Evolutionary conservation across 2,113 vertebrate genomes (phyloP).

Genomic region (Plotosus lineatus): DNA sequence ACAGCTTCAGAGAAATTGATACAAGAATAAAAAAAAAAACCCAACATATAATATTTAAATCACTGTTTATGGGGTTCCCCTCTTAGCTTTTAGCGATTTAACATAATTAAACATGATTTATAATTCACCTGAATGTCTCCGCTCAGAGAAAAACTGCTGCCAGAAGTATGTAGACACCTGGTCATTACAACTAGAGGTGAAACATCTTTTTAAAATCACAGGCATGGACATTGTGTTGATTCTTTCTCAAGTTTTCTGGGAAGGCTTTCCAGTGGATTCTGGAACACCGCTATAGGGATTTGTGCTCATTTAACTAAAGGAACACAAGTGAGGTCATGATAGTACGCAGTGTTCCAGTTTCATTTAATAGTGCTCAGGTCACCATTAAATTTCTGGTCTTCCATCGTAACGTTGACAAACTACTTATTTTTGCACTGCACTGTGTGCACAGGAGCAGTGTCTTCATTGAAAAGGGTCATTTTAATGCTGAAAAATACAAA

Average conservation of each 20-base stretch:
- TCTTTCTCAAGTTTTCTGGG: background rate
- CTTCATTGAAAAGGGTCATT: background rate
- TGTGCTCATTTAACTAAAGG: background rate
- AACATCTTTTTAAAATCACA: background rate
- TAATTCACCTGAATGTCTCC: background rate
- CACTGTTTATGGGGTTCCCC: background rate
- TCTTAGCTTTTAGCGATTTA: background rate
- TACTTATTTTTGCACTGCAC: background rate
- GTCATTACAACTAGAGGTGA: background rate
- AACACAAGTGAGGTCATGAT: background rate
- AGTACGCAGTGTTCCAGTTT: background rate
- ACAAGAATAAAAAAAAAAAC: background rate
- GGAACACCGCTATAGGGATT: background rate
- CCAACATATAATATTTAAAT: too few relatives aligned
- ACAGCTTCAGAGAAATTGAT: background rate
- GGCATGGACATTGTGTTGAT: background rate
- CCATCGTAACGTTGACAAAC: background rate
- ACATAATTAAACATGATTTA: background rate
- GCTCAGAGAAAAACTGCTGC: too few relatives aligned
- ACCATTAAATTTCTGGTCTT: background rate
- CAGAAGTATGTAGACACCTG: background rate
- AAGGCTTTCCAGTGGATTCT: background rate
- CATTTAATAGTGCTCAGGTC: background rate
- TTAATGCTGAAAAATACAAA: background rate
- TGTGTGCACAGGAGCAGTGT: background rate